Conservation (phyloP, 2,888 invertebrate species). For the Drosophila atripex region DNA sequence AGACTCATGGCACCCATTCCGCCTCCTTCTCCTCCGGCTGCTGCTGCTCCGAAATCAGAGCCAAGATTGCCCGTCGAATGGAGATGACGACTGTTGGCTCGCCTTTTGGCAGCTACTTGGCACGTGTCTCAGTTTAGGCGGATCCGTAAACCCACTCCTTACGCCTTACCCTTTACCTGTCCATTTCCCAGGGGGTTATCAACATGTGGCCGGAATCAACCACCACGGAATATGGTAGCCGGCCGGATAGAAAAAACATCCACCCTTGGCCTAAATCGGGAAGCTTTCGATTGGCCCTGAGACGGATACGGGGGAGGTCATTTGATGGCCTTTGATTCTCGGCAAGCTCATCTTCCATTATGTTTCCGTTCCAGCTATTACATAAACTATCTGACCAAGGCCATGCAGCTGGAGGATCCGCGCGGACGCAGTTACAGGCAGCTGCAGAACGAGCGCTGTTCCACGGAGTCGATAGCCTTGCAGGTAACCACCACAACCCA, state of each 20-base stretch:
- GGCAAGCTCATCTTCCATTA: constrained; percentile 36
- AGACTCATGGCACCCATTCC: constrained; percentile 9
- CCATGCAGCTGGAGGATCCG: constrained; percentile 92
- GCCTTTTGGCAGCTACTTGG: constrained; percentile 77
- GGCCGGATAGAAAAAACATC: constrained; percentile 42
- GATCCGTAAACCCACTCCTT: constrained; percentile 20
- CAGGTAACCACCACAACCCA: constrained; percentile 85
- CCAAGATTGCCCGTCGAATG: constrained; percentile 71
- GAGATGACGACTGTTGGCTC: constrained; percentile 42
- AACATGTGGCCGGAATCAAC: constrained; percentile 49
- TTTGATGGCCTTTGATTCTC: constrained; percentile 65
- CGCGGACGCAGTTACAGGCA: constrained; percentile 85
- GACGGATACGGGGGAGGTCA: constrained; percentile 16
- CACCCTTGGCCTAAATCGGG: constrained; percentile 48
- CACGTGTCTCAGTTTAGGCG: constrained; percentile 66
- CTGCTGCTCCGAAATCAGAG: constrained; percentile 53
- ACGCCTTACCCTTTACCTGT: constrained; percentile 31
- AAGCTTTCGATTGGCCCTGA: constrained; percentile 33
- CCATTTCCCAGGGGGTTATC: constrained; percentile 53
- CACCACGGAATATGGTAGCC: constrained; percentile 34
- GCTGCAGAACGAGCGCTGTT: constrained; percentile 85
- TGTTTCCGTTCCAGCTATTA: constrained; percentile 87
- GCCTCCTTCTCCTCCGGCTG: constrained; percentile 1
- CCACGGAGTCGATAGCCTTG: constrained; percentile 86
- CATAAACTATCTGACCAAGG: constrained; percentile 89